phyloP scores from a whole-genome alignment of 2,113 vertebrate genomes.

The Leucoraja erinaceus region DNA sequence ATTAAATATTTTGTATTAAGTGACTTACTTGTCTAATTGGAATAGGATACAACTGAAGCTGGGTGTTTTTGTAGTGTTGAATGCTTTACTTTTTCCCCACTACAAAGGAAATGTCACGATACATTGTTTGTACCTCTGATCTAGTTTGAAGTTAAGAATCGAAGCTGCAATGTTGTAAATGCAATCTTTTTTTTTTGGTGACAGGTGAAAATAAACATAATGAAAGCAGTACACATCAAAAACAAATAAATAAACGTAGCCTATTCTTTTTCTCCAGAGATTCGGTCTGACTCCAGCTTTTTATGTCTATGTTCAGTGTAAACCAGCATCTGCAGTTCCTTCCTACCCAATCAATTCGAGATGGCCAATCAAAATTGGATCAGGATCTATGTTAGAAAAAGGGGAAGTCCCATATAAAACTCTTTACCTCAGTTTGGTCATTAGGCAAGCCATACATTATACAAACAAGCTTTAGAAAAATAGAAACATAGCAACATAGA shows the following conservation, averaged over 20 bases:
- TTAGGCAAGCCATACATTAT: background rate
- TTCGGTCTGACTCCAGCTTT: too few species aligned
- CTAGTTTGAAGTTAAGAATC: background rate
- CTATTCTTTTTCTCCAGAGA: too few species aligned
- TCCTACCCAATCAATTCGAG: too few species aligned
- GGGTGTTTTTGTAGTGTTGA: background rate
- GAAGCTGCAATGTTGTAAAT: background rate
- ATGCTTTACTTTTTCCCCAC: background rate
- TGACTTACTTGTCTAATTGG: conserved; percentile 1
- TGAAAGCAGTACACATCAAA: too few species aligned
- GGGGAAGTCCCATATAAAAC: background rate
- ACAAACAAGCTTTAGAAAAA: too few species aligned
- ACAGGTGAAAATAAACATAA: background rate
- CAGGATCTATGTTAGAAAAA: background rate
- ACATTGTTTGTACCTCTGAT: background rate
- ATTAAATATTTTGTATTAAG: background rate
- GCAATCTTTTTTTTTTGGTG: background rate
- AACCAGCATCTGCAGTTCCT: too few species aligned
- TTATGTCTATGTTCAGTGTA: too few species aligned
- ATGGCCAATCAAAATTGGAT: background rate
- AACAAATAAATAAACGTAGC: too few species aligned
- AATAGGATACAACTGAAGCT: background rate
- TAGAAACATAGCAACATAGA: too few species aligned
- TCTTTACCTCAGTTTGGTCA: background rate
- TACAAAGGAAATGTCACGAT: background rate